These are phyloP conservation scores for Pachydiplax longipennis DNA, from an alignment of 2,888 invertebrate species.

Conservation along the genomic window DNA sequence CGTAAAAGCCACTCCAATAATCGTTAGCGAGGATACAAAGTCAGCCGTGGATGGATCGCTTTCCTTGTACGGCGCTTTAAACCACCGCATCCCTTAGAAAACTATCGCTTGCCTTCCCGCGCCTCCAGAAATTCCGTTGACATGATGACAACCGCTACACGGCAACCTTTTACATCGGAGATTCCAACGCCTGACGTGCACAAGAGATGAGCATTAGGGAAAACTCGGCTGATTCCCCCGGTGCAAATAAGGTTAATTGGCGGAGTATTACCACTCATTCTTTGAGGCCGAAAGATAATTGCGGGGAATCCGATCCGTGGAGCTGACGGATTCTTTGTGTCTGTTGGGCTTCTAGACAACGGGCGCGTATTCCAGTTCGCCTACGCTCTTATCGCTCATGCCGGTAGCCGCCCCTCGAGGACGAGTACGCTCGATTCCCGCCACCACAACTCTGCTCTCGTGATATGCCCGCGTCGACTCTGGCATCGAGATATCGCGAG, in stretches of 20 bases:
- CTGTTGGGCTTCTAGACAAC: neutral
- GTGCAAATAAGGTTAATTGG: neutral
- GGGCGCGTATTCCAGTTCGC: neutral
- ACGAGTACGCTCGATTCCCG: neutral
- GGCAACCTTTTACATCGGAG: neutral
- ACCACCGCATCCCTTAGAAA: too few species aligned
- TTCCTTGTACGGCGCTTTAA: too few species aligned
- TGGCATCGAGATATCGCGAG: too few species aligned
- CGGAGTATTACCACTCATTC: neutral
- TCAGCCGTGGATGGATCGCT: too few species aligned
- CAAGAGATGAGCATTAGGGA: neutral
- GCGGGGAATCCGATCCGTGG: neutral
- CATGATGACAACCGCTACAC: neutral
- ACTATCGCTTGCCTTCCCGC: too few species aligned
- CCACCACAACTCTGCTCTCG: too few species aligned
- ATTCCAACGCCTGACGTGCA: neutral
- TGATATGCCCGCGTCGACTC: too few species aligned
- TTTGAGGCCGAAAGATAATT: neutral
- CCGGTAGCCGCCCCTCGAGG: neutral
- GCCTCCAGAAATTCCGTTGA: neutral
- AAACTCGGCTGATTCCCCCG: neutral
- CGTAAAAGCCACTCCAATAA: neutral
- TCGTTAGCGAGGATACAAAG: neutral
- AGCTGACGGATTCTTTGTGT: neutral
- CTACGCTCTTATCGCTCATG: neutral